Percentiles rank a stretch among this genome's conserved stretches.
These are phyloP conservation scores for Uloborus plumipes DNA, from an alignment of 2,888 invertebrate genomes.

Conservation along the genomic window DNA sequence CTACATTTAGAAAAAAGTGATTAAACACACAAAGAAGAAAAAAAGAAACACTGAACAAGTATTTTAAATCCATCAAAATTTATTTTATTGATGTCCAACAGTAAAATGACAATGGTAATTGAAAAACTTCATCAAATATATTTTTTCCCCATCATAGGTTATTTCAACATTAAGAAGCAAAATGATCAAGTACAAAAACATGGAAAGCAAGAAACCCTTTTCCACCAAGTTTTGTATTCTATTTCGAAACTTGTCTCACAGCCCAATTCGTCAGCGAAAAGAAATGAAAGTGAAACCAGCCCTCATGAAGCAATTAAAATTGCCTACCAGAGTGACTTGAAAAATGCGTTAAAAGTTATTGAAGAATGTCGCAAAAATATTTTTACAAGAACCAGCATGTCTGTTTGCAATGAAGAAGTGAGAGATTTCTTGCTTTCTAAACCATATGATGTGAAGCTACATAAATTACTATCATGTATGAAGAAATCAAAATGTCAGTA, in stretches of 20 bases:
- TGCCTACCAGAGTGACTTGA: not conserved
- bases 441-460: not conserved
- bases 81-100: no score
- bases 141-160: slow-evolving; percentile 6
- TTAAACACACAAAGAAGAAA: no score
- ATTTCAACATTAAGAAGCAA: not conserved
- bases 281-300: not conserved
- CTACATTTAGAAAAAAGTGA: no score
- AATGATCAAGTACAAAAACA: slow-evolving; percentile 1
- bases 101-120: no score
- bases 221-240: not conserved
- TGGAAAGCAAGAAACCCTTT: slow-evolving; percentile 1
- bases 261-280: no score
- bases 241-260: no score
- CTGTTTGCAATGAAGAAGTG: not conserved
- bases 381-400: not conserved
- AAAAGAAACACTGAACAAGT: no score
- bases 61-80: no score
- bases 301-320: not conserved
- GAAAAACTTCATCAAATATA: not conserved
- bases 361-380: slow-evolving; percentile 24
- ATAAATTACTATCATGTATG: not conserved
- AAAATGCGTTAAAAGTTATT: slow-evolving; percentile 7
- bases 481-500: not conserved
- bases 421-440: slow-evolving; percentile 18